Evolutionary conservation across 2,888 invertebrate genomes (phyloP).

Genomic region (Cepaea hortensis): DNA sequence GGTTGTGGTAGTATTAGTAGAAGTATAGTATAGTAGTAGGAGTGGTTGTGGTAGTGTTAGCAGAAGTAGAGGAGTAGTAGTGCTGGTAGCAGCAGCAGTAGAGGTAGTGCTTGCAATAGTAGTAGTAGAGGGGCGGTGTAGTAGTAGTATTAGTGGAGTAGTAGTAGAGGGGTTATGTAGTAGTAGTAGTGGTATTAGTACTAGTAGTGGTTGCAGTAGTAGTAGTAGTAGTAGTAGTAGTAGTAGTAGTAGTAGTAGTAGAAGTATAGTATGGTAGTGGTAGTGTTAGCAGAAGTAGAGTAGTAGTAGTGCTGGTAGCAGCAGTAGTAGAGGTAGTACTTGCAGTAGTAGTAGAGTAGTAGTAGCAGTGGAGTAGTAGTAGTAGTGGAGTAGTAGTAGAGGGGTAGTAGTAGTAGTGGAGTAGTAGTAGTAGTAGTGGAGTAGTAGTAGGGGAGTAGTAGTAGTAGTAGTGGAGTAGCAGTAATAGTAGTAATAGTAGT

Average conservation of each 20-base stretch:
- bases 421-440: no score
- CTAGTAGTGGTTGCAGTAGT: not conserved
- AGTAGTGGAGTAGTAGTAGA: no score
- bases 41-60: no score
- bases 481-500: not conserved
- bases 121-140: not conserved
- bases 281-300: not conserved
- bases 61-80: not conserved
- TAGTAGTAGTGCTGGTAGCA: no score
- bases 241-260: not conserved
- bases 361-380: no score
- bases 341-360: no score
- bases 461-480: not conserved
- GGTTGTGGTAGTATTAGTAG: not conserved
- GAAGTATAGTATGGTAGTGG: not conserved
- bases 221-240: not conserved
- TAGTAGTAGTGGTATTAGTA: no score
- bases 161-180: no score
- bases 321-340: not conserved
- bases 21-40: no score
- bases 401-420: no score
- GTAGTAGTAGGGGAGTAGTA: not conserved
- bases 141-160: not conserved
- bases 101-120: no score
- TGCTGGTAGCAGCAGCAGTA: no score